Conservation (phyloP, 2,113 vertebrate species). For the Lophotis ruficrista region DNA sequence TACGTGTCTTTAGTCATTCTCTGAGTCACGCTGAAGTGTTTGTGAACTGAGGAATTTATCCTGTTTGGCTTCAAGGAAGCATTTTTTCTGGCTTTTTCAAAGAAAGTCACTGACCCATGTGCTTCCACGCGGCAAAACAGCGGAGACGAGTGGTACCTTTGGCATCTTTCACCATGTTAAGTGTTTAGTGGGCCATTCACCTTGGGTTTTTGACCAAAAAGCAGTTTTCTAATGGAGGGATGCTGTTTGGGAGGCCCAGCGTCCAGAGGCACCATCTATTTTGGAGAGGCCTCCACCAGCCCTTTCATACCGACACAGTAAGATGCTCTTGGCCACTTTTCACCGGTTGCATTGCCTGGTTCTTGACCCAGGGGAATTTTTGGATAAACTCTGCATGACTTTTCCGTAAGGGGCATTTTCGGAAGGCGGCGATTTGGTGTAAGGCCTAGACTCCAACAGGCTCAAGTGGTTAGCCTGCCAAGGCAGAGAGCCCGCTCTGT, state of each 20-base stretch:
- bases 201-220: neutral
- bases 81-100: neutral
- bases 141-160: neutral
- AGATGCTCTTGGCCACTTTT: neutral
- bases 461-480: neutral
- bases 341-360: rapidly evolving
- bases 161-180: neutral
- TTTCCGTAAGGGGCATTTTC: neutral
- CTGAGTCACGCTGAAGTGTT: neutral
- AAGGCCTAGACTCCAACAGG: neutral
- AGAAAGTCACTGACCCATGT: neutral
- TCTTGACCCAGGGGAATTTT: neutral
- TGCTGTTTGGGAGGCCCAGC: neutral
- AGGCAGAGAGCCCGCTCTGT: neutral
- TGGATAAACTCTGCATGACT: neutral
- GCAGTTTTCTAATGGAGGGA: neutral
- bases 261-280: neutral
- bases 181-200: neutral
- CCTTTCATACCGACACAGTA: neutral
- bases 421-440: neutral
- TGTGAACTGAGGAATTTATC: neutral
- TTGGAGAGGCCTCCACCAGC: no score
- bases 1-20: neutral
- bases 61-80: neutral
- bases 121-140: neutral